Evolutionary conservation across 2,113 vertebrate genomes (phyloP).

Genomic region (Lepus timidus): DNA sequence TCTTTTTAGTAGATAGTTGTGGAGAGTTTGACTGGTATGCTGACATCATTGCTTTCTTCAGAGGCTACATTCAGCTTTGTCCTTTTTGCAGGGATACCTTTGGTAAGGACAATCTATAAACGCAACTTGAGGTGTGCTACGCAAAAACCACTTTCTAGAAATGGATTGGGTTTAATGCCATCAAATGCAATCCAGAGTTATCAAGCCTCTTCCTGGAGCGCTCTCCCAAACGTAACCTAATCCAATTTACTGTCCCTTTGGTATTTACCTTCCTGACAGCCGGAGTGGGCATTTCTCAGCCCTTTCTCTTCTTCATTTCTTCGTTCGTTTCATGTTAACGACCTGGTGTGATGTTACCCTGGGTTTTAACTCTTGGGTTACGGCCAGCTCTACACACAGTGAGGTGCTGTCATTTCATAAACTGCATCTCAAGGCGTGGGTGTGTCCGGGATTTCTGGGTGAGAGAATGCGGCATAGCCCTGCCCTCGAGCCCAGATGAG

Average conservation of each 20-base stretch:
- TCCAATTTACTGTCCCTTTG: slow-evolving; percentile 74
- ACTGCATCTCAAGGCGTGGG: not conserved
- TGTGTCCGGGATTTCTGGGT: not conserved
- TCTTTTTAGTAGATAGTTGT: not conserved
- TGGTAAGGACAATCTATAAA: slow-evolving; percentile 18
- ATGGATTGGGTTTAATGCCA: slow-evolving; percentile 72
- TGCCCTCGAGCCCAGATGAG: not conserved
- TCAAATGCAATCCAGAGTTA: slow-evolving; percentile 79
- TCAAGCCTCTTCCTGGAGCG: slow-evolving; percentile 75
- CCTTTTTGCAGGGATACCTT: not conserved
- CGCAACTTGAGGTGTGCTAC: not conserved
- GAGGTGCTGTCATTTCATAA: not conserved
- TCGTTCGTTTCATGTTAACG: not conserved
- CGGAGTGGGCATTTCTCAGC: slow-evolving; percentile 63
- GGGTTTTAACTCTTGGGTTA: not conserved
- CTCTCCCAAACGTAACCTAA: slow-evolving; percentile 81
- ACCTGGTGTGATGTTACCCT: not conserved
- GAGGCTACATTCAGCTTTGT: not conserved
- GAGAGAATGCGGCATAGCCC: not conserved
- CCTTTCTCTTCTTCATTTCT: not conserved
- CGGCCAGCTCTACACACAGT: not conserved
- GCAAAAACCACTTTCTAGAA: slow-evolving; percentile 73
- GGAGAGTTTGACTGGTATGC: slow-evolving; percentile 13
- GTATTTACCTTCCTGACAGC: slow-evolving; percentile 71
- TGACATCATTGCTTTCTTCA: slow-evolving; percentile 19